Conservation (phyloP, 2,797 vertebrate species). For the Crossoptilon crossoptilon region DNA sequence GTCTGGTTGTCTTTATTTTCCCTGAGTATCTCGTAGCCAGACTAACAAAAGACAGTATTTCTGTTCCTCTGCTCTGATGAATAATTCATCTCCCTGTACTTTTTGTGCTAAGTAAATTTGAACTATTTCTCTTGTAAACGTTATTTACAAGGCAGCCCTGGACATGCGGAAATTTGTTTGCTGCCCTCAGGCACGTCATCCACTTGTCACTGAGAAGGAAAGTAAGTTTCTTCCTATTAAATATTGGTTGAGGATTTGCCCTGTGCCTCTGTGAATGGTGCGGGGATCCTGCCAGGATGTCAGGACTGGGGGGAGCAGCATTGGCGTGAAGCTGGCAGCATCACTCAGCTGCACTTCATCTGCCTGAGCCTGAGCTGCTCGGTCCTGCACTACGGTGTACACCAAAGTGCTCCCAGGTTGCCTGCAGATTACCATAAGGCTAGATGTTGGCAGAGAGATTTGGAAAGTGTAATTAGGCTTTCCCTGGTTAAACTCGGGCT, state of each 20-base stretch:
- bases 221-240: neutral
- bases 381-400: constrained; percentile 3
- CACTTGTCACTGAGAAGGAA: neutral
- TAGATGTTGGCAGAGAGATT: neutral
- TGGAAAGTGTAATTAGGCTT: neutral
- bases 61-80: constrained; percentile 44
- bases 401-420: neutral
- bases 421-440: neutral
- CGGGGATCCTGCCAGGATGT: constrained; percentile 43
- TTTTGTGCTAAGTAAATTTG: constrained; percentile 28
- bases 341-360: constrained; percentile 76
- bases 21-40: neutral
- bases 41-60: constrained; percentile 50
- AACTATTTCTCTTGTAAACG: constrained; percentile 15
- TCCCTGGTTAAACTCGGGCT: neutral
- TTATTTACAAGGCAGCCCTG: neutral
- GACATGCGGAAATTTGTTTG: neutral
- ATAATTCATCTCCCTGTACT: constrained; percentile 65
- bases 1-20: constrained; percentile 8
- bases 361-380: constrained; percentile 18
- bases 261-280: neutral
- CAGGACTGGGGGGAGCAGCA: neutral
- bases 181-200: neutral
- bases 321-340: constrained; percentile 61
- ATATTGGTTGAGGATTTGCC: neutral